A percentile compares a stretch with the other conserved stretches of the same genome.
Evolutionary conservation across 2,113 vertebrate genomes (phyloP).

Genomic region (Grus americana): DNA sequence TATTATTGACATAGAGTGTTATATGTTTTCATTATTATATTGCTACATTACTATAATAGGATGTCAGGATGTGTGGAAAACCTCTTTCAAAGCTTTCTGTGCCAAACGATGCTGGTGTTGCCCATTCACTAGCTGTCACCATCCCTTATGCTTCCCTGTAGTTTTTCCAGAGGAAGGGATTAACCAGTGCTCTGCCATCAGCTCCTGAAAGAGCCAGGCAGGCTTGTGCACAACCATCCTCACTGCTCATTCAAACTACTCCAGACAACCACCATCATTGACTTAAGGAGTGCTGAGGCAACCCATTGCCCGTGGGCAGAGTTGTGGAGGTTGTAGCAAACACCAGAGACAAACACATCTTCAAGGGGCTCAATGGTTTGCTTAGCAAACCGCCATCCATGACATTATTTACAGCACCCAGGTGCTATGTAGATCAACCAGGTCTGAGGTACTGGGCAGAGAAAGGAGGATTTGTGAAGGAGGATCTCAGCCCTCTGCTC

Average conservation of each 20-base stretch:
- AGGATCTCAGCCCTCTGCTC: not conserved
- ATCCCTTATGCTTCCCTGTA: not conserved
- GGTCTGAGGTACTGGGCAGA: not conserved
- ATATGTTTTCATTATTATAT: not conserved
- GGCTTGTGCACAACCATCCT: not conserved
- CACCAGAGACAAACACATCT: not conserved
- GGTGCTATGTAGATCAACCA: not conserved
- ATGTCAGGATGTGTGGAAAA: not conserved
- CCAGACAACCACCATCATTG: not conserved
- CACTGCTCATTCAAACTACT: not conserved
- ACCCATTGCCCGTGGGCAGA: not conserved
- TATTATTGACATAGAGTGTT: not conserved
- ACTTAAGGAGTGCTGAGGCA: not conserved
- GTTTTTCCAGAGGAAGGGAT: not conserved
- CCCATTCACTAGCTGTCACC: not conserved
- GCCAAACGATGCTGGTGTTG: accelerated
- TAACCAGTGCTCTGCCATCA: not conserved
- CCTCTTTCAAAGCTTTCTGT: not conserved
- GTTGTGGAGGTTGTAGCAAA: not conserved
- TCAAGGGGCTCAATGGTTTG: not conserved
- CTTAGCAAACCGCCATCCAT: not conserved
- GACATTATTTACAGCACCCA: not conserved
- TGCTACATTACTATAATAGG: not conserved
- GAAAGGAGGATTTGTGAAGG: not conserved
- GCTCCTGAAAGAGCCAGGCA: not conserved